Evolutionary conservation across 2,888 invertebrate species (phyloP).

Genomic region (Agrotis ipsilon): DNA sequence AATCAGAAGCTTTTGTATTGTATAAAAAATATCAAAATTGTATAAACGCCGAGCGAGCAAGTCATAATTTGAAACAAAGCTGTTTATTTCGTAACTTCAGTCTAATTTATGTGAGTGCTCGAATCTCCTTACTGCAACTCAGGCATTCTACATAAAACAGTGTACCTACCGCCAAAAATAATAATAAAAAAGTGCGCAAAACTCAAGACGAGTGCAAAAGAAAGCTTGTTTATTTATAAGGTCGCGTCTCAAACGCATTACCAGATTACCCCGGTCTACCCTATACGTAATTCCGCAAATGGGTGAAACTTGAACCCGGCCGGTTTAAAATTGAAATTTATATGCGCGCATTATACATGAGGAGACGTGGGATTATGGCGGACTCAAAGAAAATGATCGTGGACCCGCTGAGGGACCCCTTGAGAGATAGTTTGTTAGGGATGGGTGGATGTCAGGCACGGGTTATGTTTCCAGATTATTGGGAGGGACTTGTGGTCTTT

Average conservation of each 20-base stretch:
- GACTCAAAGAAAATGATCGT: constrained; percentile 68
- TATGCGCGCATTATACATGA: constrained; percentile 90
- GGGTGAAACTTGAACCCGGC: constrained; percentile 86
- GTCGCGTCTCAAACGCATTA: constrained; percentile 80
- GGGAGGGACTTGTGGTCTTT: constrained; percentile 3
- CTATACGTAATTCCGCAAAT: constrained; percentile 87
- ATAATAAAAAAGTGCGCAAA: constrained; percentile 50
- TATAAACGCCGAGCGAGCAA: constrained; percentile 15
- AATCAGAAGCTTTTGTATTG: neutral
- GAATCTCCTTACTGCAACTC: constrained; percentile 36
- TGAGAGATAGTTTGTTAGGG: constrained; percentile 68
- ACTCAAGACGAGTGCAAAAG: constrained; percentile 64
- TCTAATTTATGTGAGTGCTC: constrained; percentile 57
- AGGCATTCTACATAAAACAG: constrained; percentile 52
- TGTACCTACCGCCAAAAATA: constrained; percentile 30
- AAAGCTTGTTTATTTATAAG: constrained; percentile 78
- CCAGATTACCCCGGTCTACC: constrained; percentile 74
- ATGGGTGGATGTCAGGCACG: constrained; percentile 28
- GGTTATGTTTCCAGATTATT: constrained; percentile 46
- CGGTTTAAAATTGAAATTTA: constrained; percentile 91
- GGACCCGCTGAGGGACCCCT: constrained; percentile 55
- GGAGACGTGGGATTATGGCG: constrained; percentile 77
- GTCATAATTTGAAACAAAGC: constrained; percentile 43
- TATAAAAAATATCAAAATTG: constrained; percentile 27
- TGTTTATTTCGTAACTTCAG: constrained; percentile 41